Evolutionary conservation across 2,888 invertebrate genomes (phyloP).

Genomic region (Acrobasis suavella): DNA sequence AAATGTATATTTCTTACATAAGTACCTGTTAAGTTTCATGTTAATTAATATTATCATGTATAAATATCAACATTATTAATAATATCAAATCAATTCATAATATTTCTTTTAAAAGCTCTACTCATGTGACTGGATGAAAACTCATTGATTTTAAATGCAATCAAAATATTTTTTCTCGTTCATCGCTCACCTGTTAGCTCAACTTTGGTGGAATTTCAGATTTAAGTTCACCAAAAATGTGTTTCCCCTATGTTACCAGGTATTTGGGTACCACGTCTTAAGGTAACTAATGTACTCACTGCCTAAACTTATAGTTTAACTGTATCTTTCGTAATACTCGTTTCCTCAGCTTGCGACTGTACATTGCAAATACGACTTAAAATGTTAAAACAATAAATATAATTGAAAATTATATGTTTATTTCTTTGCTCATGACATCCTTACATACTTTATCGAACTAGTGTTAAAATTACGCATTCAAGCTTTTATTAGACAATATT

Average conservation of each 20-base stretch:
- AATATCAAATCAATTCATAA: too few relatives aligned
- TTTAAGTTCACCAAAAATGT: slow-evolving; percentile 73
- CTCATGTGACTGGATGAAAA: neutral
- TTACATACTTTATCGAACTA: slow-evolving; percentile 20
- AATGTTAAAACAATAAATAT: slow-evolving; percentile 68
- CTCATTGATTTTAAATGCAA: neutral
- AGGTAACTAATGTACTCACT: slow-evolving; percentile 58
- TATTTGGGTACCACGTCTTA: slow-evolving; percentile 53
- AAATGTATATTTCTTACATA: too few relatives aligned
- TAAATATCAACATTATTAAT: too few relatives aligned
- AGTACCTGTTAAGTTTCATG: neutral
- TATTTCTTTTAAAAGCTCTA: neutral
- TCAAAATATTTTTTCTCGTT: slow-evolving; percentile 53
- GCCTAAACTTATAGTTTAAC: slow-evolving; percentile 63
- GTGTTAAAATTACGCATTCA: neutral
- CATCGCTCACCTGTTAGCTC: slow-evolving; percentile 2
- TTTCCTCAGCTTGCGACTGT: slow-evolving; percentile 69
- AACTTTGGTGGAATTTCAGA: slow-evolving; percentile 13
- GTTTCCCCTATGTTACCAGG: slow-evolving; percentile 70
- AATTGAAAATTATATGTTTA: slow-evolving; percentile 40
- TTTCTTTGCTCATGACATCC: slow-evolving; percentile 27
- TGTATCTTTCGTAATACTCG: slow-evolving; percentile 58
- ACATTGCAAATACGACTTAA: slow-evolving; percentile 78
- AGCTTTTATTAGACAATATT: slow-evolving; percentile 13
- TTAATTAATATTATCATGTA: neutral